Base-by-base conservation (phyloP, 2,888 invertebrate genomes). In the Tigriopus californicus region DNA sequence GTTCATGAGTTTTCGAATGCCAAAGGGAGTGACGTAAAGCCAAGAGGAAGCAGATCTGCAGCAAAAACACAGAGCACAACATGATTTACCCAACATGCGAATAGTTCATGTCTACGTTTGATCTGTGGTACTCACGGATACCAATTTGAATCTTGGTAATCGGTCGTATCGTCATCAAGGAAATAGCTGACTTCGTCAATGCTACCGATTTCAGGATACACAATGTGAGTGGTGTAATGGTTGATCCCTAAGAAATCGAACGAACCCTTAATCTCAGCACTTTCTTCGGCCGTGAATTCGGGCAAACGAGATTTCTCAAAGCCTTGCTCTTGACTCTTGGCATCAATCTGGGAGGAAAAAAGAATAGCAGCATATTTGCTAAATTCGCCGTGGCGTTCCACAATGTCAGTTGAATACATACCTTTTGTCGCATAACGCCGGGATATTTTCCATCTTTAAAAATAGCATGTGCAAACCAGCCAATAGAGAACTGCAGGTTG, bases 61-160 rank as follows among this genome's bases (percentile, higher is more conserved):
- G 33, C 33, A 33, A 33, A 5, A 5, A 33, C 33, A 33, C 33
- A 33, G 8, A 33, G 33, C 4, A 8, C 4, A 33, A 3, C 8
- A 5, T 33, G 33, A 5, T 33, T 33, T n/a, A n/a, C n/a, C n/a
- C n/a, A n/a, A n/a, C n/a, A n/a, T n/a, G n/a, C n/a, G 33, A 33
- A 8, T 33, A 33, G 8, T 3, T 33, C 33, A 33, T 5, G 33
- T 8, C 33, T 33, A n/a, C 33, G 33, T 33, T 8, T 33, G 33
- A 33, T 33, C 33, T n/a, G 33, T 33, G 33, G 33, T 8, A 33
- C 33, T 33, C 33, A 33, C 33, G 67, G 70, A 11, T 76, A 74
- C 77, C 79, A 79, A 1, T 71, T 71, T 0, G 73, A 68, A 62
- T 75, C 75, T 63, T 73, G 71, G 24, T 65, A 68, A 1, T 67